A percentile compares a stretch with the other conserved stretches of the same genome.
phyloP scores from a whole-genome alignment of 2,888 invertebrate genomes.

The Troides oblongomaculatus region DNA sequence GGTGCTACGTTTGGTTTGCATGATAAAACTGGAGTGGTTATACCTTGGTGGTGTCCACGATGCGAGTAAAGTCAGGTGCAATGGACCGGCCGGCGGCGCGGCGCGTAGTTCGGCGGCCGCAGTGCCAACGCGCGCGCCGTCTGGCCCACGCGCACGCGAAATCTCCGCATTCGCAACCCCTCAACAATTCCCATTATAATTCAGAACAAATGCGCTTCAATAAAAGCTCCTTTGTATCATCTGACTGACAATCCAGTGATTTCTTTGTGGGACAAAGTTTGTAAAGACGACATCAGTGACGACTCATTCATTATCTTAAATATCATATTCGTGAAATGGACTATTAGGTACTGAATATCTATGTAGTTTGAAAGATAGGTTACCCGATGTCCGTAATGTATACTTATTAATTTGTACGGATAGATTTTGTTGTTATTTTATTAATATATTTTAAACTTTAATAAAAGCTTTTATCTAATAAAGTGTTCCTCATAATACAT shows the following conservation, averaged over 20 bases:
- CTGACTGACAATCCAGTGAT: slow-evolving; percentile 1
- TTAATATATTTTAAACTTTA: neutral
- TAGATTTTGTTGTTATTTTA: neutral
- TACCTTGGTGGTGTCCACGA: slow-evolving; percentile 14
- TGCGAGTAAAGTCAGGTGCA: slow-evolving; percentile 64
- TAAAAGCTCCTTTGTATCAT: slow-evolving; percentile 1
- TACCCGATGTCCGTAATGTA: slow-evolving; percentile 23
- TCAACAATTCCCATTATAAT: slow-evolving; percentile 41
- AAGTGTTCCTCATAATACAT: too few species aligned
- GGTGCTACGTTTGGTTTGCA: neutral
- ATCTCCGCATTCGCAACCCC: slow-evolving; percentile 54
- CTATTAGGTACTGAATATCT: slow-evolving; percentile 28
- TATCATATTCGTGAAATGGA: slow-evolving; percentile 27
- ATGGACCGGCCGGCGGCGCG: slow-evolving; percentile 47
- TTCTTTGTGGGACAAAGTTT: slow-evolving; percentile 6
- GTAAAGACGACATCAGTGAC: neutral
- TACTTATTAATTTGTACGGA: slow-evolving; percentile 1
- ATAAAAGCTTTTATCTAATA: too few species aligned
- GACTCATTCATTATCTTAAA: slow-evolving; percentile 9
- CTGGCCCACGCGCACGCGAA: slow-evolving; percentile 71
- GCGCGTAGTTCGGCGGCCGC: slow-evolving; percentile 35
- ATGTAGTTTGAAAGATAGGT: slow-evolving; percentile 28
- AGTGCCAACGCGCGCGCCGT: slow-evolving; percentile 71
- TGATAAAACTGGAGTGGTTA: neutral
- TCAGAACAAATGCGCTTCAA: slow-evolving; percentile 6